These are phyloP conservation scores for Thaumatotibia leucotreta DNA, from an alignment of 1,140 invertebrate species.

Conservation along the genomic window DNA sequence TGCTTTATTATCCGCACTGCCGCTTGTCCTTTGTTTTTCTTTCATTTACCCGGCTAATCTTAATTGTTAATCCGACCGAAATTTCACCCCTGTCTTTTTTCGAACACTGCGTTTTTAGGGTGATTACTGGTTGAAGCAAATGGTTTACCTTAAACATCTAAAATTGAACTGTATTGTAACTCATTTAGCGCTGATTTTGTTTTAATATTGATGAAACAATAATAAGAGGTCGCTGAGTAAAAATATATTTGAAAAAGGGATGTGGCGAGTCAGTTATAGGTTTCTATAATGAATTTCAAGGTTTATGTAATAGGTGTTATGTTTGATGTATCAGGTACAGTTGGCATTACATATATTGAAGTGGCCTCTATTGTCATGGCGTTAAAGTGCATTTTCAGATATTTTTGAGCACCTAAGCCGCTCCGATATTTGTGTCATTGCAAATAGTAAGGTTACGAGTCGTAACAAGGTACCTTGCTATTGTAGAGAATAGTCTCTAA, in stretches of 20 bases:
- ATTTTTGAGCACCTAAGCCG: too few species aligned
- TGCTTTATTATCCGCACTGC: not conserved
- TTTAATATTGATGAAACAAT: not conserved
- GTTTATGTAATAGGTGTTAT: not conserved
- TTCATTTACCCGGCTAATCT: conserved; percentile 3
- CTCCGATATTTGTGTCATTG: too few species aligned
- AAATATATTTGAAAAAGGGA: not conserved
- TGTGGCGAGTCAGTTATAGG: not conserved
- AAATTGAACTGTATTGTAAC: not conserved
- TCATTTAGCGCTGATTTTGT: not conserved
- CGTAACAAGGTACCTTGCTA: too few species aligned
- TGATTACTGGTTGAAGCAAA: not conserved
- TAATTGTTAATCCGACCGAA: conserved; percentile 2
- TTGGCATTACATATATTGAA: too few species aligned
- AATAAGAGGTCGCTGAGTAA: not conserved
- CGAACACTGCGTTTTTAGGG: not conserved
- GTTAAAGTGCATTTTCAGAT: too few species aligned
- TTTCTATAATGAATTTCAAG: not conserved
- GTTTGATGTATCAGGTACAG: too few species aligned
- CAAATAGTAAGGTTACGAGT: too few species aligned
- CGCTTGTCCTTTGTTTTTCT: conserved; percentile 10
- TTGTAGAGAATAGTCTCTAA: too few species aligned
- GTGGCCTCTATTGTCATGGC: too few species aligned
- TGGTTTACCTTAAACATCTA: not conserved
- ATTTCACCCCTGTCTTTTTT: conserved; percentile 8